Conservation (phyloP, 1,140 invertebrate genomes). For the Pachypsylla venusta region DNA sequence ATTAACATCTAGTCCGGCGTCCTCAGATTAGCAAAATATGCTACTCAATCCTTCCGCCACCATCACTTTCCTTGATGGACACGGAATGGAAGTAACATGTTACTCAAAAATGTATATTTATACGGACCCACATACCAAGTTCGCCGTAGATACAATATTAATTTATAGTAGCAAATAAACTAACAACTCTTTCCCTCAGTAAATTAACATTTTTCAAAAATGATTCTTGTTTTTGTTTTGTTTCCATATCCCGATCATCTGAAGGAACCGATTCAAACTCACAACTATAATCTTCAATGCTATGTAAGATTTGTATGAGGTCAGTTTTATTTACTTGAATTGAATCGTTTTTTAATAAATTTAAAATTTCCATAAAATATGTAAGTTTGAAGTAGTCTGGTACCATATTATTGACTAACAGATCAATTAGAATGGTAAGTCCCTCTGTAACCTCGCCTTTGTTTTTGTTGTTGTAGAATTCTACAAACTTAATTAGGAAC, state of each 20-base stretch:
- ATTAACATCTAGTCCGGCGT: too few species aligned
- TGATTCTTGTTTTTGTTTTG: not conserved
- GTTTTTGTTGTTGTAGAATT: not conserved
- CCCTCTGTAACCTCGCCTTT: not conserved
- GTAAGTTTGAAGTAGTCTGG: conserved; percentile 3
- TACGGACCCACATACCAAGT: too few species aligned
- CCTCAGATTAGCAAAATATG: too few species aligned
- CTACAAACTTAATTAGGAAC: not conserved
- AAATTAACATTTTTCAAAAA: not conserved
- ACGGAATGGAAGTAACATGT: too few species aligned
- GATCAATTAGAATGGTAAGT: not conserved
- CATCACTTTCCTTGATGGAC: too few species aligned
- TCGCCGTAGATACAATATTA: too few species aligned
- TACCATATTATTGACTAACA: conserved; percentile 6
- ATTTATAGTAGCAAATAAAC: too few species aligned
- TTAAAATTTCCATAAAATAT: conserved; percentile 1
- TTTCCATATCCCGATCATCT: not conserved
- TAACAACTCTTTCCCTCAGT: not conserved
- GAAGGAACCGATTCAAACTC: not conserved
- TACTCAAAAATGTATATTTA: too few species aligned
- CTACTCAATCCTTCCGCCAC: too few species aligned
- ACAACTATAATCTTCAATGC: not conserved
- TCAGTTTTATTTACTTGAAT: not conserved
- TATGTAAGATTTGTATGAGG: not conserved
- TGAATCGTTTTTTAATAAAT: not conserved